Evolutionary conservation across 2,113 vertebrate genomes (phyloP).

Genomic region (Thalassoma bifasciatum): DNA sequence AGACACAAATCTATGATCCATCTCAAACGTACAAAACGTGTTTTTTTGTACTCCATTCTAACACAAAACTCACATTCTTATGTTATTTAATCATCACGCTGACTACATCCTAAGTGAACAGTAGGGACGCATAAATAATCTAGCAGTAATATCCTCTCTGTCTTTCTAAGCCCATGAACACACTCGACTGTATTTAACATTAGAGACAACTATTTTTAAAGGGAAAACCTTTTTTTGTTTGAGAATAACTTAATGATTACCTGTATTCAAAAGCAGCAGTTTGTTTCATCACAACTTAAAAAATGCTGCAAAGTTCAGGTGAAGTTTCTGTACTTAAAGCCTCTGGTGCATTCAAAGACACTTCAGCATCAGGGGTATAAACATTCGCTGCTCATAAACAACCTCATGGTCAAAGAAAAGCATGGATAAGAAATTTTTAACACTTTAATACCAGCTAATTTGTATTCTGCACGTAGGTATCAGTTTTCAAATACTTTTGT

Average conservation of each 20-base stretch:
- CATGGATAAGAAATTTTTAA: neutral
- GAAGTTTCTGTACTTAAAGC: neutral
- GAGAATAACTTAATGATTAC: neutral
- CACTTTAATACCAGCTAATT: neutral
- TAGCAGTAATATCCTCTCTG: constrained; percentile 16
- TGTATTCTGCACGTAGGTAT: neutral
- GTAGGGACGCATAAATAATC: constrained; percentile 26
- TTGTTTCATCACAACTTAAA: neutral
- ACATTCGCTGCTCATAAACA: neutral
- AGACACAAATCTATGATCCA: constrained; percentile 55
- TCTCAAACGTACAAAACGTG: constrained; percentile 57
- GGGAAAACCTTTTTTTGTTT: neutral
- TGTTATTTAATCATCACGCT: constrained; percentile 25
- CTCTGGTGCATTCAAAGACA: neutral
- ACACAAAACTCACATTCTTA: constrained; percentile 39
- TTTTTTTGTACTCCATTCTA: constrained; percentile 51
- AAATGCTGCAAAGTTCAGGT: too few species aligned
- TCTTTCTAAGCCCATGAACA: constrained; percentile 20
- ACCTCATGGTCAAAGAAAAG: neutral
- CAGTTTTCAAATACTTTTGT: neutral
- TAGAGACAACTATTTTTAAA: neutral
- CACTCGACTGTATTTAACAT: neutral
- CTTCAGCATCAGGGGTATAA: neutral
- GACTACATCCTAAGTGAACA: constrained; percentile 39
- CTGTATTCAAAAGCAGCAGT: neutral